phyloP scores from a whole-genome alignment of 2,888 invertebrate species.

The Piscicola geometra region DNA sequence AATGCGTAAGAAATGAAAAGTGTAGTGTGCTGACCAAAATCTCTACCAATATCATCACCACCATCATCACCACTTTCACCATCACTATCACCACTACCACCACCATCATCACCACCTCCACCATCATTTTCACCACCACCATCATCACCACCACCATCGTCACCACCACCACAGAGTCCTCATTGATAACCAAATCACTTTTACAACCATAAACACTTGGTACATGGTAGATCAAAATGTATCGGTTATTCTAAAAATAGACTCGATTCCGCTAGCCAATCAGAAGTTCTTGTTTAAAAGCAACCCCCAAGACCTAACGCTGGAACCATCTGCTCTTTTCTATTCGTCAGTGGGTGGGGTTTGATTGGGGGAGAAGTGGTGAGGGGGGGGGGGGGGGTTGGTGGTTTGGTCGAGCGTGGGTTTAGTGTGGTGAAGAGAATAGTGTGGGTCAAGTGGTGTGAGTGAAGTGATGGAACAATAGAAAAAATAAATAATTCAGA shows the following conservation, averaged over 20 bases:
- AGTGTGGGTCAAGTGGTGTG: too few species aligned
- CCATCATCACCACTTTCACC: too few species aligned
- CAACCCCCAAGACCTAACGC: neutral
- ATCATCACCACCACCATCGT: too few species aligned
- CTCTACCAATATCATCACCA: too few species aligned
- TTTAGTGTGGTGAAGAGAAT: too few species aligned
- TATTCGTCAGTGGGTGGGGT: neutral
- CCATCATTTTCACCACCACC: too few species aligned
- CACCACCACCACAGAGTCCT: too few species aligned
- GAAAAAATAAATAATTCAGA: too few species aligned
- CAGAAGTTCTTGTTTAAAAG: neutral
- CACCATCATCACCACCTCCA: neutral
- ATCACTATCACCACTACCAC: neutral
- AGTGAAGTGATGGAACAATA: too few species aligned
- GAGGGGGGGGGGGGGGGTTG: neutral
- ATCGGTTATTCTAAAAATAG: neutral
- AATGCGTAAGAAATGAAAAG: too few species aligned
- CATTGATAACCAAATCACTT: neutral
- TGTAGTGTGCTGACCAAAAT: too few species aligned
- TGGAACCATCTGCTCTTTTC: neutral
- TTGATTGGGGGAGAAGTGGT: neutral
- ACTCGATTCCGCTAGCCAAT: neutral
- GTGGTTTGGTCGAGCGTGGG: neutral
- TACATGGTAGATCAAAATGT: neutral
- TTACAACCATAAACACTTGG: neutral